phyloP scores from a whole-genome alignment of 53 echinoderm and acorn worm genomes.

The Echinometra lucunter region DNA sequence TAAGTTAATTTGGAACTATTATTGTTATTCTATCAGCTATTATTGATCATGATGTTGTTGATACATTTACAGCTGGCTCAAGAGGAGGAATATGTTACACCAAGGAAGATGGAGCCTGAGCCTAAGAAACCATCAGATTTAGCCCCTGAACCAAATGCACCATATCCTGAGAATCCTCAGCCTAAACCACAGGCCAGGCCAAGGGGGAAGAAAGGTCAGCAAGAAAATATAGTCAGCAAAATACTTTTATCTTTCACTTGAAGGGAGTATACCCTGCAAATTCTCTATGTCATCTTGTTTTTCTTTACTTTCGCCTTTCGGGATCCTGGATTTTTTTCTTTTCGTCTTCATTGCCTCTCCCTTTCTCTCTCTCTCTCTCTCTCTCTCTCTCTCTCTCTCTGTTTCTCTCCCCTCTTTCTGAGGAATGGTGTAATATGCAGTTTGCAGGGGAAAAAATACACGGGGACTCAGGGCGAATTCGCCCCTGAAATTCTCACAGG shows the following conservation, averaged over 20 bases:
- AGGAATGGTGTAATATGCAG: too few relatives aligned
- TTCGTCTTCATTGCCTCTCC: too few relatives aligned
- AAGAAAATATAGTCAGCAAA: neutral
- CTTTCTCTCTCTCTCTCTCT: too few relatives aligned
- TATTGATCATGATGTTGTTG: neutral
- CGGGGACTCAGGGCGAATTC: too few relatives aligned
- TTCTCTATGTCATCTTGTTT: neutral
- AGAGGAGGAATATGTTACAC: constrained; percentile 55
- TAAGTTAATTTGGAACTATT: too few relatives aligned
- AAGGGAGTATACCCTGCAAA: neutral
- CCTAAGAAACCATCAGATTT: constrained; percentile 55
- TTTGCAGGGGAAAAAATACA: too few relatives aligned
- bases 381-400: too few relatives aligned
- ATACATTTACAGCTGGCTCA: constrained; percentile 26
- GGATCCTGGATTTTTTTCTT: too few relatives aligned
- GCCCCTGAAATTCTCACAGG: too few relatives aligned
- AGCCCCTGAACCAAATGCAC: constrained; percentile 22
- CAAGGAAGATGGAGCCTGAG: constrained; percentile 44
- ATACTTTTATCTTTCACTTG: neutral
- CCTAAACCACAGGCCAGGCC: constrained; percentile 76
- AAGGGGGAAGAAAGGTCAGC: constrained; percentile 77
- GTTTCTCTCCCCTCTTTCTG: too few relatives aligned
- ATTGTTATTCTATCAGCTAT: too few relatives aligned
- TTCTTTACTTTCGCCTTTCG: too few relatives aligned
- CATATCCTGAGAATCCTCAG: constrained; percentile 12